Conservation (phyloP, 2,113 vertebrate genomes). For the Catharus fuscescens region DNA sequence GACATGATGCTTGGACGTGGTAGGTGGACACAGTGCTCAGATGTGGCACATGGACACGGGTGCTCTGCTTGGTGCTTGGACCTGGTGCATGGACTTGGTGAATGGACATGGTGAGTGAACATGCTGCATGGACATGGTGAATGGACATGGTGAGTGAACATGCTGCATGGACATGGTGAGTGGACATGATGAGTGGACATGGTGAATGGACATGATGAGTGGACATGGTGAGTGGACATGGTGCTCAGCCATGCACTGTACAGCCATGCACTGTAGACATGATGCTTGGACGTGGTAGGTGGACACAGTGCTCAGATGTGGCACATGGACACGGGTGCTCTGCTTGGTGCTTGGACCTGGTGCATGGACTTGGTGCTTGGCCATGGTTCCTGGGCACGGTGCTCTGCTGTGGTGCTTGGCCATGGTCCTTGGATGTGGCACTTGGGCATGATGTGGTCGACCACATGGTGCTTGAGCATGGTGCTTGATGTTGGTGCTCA, state of each 20-base stretch:
- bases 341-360: not conserved
- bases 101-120: too few species aligned
- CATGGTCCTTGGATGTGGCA: rapidly evolving
- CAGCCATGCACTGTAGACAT: rapidly evolving
- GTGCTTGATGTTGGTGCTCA: not conserved
- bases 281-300: not conserved
- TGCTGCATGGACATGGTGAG: too few species aligned
- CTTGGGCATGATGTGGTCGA: not conserved
- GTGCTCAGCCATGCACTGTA: rapidly evolving
- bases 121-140: too few species aligned
- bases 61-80: not conserved
- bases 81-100: too few species aligned
- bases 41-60: rapidly evolving
- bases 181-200: too few species aligned
- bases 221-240: not conserved
- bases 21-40: not conserved
- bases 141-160: too few species aligned
- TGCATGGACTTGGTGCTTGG: not conserved
- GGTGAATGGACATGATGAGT: too few species aligned
- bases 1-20: rapidly evolving
- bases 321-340: not conserved
- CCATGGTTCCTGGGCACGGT: not conserved
- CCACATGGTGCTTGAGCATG: not conserved
- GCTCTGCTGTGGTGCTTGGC: not conserved
- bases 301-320: not conserved